Conservation (phyloP, 37 sponge, comb jelly and placozoan species). For the Oscarella lobularis region DNA sequence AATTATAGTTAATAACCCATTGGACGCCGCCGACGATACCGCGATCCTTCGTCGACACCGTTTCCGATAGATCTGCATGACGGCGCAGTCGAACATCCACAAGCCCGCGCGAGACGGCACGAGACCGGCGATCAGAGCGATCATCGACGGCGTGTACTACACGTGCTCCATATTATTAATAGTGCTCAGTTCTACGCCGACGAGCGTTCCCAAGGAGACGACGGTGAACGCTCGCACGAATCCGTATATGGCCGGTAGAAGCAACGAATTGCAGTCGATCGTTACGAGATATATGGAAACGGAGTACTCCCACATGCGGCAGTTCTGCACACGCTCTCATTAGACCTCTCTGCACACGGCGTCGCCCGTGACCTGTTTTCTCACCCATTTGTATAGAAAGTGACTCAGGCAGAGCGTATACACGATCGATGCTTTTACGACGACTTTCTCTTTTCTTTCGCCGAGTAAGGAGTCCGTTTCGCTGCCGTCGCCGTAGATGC, state of each 20-base stretch:
- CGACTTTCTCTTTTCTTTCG: not conserved
- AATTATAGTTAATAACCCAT: conserved; percentile 77
- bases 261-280: conserved; percentile 68
- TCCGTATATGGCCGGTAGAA: conserved; percentile 75
- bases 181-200: conserved; percentile 71
- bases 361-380: too few relatives aligned
- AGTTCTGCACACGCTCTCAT: conserved; percentile 67
- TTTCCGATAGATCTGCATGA: conserved; percentile 72
- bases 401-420: not conserved
- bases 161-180: too few relatives aligned
- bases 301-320: conserved; percentile 83
- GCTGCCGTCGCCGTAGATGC: too few relatives aligned
- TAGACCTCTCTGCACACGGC: not conserved
- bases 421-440: not conserved
- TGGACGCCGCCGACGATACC: conserved; percentile 89
- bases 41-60: conserved; percentile 60
- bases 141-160: too few relatives aligned
- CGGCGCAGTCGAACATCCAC: conserved; percentile 85
- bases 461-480: too few relatives aligned
- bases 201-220: conserved; percentile 51
- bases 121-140: conserved; percentile 55
- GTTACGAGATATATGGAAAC: conserved; percentile 61
- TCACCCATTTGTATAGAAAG: not conserved
- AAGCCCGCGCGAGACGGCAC: conserved; percentile 70
- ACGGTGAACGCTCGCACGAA: conserved; percentile 33